These are phyloP conservation scores for Serinus canaria DNA, from an alignment of 2,113 vertebrate genomes.

Conservation along the genomic window DNA sequence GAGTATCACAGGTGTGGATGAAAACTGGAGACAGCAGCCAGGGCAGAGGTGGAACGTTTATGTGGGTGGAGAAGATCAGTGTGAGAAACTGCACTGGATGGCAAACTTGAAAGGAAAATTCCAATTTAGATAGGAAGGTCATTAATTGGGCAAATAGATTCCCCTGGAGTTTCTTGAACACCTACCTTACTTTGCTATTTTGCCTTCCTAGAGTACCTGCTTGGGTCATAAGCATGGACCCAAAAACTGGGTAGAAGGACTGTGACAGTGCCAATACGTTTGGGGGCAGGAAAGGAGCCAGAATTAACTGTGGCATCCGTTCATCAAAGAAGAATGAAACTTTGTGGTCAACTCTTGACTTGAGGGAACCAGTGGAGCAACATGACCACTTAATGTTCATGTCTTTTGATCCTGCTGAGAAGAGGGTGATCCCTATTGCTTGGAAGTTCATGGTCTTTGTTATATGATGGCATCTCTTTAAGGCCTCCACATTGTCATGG, in stretches of 20 bases:
- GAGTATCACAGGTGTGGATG: rapidly evolving
- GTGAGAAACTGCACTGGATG: background rate
- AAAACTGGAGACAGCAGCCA: background rate
- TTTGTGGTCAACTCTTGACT: background rate
- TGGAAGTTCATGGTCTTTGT: background rate
- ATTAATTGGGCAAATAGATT: background rate
- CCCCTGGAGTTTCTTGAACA: rapidly evolving
- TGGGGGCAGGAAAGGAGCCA: background rate
- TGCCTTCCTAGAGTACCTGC: background rate
- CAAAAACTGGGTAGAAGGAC: background rate
- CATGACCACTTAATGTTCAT: background rate
- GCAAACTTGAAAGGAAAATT: background rate
- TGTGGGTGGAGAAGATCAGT: background rate
- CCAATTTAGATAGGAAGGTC: background rate
- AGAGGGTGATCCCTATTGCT: background rate
- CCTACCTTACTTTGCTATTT: background rate
- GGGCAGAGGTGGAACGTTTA: background rate
- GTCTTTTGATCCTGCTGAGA: background rate
- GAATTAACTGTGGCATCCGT: background rate
- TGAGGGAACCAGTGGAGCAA: background rate
- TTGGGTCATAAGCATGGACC: background rate
- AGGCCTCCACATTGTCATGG: background rate
- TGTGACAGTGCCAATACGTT: background rate
- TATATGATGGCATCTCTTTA: background rate
- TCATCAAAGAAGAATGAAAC: background rate